Base-by-base conservation (phyloP, 2,113 vertebrate genomes). In the Galbula dea region DNA sequence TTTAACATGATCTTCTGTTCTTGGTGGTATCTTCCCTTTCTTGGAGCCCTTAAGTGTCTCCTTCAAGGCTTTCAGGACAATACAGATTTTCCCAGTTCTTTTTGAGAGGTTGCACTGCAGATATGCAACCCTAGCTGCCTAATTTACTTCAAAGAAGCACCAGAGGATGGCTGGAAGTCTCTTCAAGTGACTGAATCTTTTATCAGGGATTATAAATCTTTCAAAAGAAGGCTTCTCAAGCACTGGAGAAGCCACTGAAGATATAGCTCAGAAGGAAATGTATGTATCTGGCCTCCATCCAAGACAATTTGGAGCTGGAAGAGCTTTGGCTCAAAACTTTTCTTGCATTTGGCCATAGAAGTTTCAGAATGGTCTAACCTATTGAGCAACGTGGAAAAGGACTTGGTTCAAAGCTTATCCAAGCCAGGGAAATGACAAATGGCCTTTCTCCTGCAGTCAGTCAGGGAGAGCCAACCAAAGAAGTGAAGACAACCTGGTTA, bases 261-360 rank as follows among this genome's bases (percentile, higher is more conserved):
- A 34, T 62, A 68, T 29, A 30, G 32, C 78, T 93, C 49, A 34
- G 71, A 85, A 90, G 39, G 63, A 90, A 89, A 73, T 72, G 11
- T 59, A 63, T 82, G 23, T 84, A 72, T 83, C 37, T 95, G 89
- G 49, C 29, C 59, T 80, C 32, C n/a, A 12, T 66, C 59, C 85
- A 87, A 73, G 46, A 76, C 29, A 85, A 51, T 74, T 83, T 91
- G 85, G 82, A 93, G 58, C 49, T 69, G 51, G 87, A 94, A 76
- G n/a, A 37, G 20, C 59, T 87, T 80, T 80, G 52, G 63, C 84
- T 87, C 32, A 82, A 76, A 85, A 62, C 0, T 0, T 76, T 89
- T 79, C 24, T 88, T 83, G 41, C 15, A 10, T 17, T 72, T 88
- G 62, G 46, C 49, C 27, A 9, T 30, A 26, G 46, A 83, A 37